Conservation (phyloP, 2,797 vertebrate genomes). For the Denticeps clupeoides region DNA sequence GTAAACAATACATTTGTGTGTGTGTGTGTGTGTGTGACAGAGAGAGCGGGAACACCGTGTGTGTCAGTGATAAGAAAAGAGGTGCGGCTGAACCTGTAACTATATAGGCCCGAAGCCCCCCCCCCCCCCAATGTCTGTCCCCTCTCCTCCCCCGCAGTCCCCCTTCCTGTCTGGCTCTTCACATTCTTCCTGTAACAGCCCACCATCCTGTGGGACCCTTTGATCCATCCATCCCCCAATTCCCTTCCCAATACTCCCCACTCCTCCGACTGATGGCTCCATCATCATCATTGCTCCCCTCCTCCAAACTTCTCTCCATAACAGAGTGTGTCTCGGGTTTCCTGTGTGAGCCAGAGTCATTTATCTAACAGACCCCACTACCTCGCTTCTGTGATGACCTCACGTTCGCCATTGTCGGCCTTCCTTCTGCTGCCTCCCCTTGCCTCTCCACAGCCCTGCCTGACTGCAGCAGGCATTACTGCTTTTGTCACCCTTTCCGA, state of each 20-base stretch:
- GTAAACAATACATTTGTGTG: too few species aligned
- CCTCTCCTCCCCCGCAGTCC: neutral
- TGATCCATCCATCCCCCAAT: conserved; percentile 18
- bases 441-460: too few species aligned
- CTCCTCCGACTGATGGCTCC: too few species aligned
- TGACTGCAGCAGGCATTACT: too few species aligned
- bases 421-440: too few species aligned
- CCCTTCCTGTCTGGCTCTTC: neutral
- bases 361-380: conserved; percentile 7
- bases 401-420: too few species aligned
- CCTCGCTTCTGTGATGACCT: too few species aligned
- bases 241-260: conserved; percentile 13
- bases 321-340: conserved; percentile 20
- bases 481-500: too few species aligned
- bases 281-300: too few species aligned
- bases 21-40: too few species aligned
- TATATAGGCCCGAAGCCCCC: too few species aligned
- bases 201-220: conserved; percentile 18
- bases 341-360: conserved; percentile 10
- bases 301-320: conserved; percentile 16
- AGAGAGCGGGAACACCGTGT: too few species aligned
- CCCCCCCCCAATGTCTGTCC: neutral
- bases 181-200: conserved; percentile 19
- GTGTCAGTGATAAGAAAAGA: neutral
- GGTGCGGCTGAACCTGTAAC: conserved; percentile 6